Evolutionary conservation across 2,113 vertebrate species (phyloP).

Genomic region (western clawed frog (Xenopus tropicalis)): UCB_Xtro_10.0 CM004444.2:45167501-45168000

Average conservation of each 20-base stretch:
- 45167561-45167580: constrained; percentile 60
- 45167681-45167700: too few species aligned
- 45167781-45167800: constrained; percentile 75
- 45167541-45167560: constrained; percentile 78
- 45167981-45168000: too few species aligned
- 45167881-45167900: constrained; percentile 70
- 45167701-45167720: too few species aligned
- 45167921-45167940: constrained; percentile 57
- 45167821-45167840: constrained; percentile 73
- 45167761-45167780: background rate
- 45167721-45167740: too few species aligned
- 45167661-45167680: too few species aligned
- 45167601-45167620: constrained; percentile 77
- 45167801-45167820: constrained; percentile 57
- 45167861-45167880: constrained; percentile 57
- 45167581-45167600: constrained; percentile 67
- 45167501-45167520: constrained; percentile 70
- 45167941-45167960: background rate
- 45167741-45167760: too few species aligned
- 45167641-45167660: background rate
- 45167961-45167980: background rate
- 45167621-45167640: constrained; percentile 70
- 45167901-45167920: constrained; percentile 64
- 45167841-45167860: constrained; percentile 60
- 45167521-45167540: constrained; percentile 63